Conservation (phyloP, 2,113 vertebrate species). For the Hippocampus abdominalis region DNA sequence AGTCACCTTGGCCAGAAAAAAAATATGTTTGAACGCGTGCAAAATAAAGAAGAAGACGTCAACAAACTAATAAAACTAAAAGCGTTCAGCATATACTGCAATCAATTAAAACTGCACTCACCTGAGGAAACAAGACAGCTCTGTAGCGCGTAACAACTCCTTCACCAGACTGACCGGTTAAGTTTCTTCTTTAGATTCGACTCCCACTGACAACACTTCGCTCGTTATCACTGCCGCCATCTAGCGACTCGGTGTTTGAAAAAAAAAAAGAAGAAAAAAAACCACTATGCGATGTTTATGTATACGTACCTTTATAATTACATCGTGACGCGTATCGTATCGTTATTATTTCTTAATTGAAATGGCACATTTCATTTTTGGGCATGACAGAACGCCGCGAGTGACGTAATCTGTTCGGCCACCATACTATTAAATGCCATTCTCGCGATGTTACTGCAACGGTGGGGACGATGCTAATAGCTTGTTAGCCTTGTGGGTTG, state of each 20-base stretch:
- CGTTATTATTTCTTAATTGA: not conserved
- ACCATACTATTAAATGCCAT: constrained; percentile 13
- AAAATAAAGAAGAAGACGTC: not conserved
- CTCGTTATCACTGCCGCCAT: constrained; percentile 11
- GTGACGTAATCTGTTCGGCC: constrained; percentile 7
- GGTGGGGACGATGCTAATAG: constrained; percentile 18
- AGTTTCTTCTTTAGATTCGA: constrained; percentile 4
- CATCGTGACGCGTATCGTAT: not conserved
- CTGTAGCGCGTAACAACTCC: not conserved
- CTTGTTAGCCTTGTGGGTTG: constrained; percentile 18
- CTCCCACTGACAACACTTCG: too few species aligned
- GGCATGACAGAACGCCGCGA: not conserved
- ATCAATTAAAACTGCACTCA: not conserved
- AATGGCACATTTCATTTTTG: not conserved
- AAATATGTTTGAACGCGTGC: not conserved
- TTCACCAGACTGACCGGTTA: not conserved
- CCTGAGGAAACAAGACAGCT: not conserved
- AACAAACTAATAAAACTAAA: not conserved
- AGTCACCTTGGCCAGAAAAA: not conserved
- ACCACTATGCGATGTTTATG: not conserved
- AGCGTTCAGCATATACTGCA: not conserved
- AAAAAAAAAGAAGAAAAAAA: not conserved
- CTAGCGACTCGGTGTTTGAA: constrained; percentile 1
- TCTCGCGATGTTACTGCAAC: constrained; percentile 30
- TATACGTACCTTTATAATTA: not conserved